These are phyloP conservation scores for Tragopan temminckii DNA, from an alignment of 2,797 vertebrate genomes.

Conservation along the genomic window DNA sequence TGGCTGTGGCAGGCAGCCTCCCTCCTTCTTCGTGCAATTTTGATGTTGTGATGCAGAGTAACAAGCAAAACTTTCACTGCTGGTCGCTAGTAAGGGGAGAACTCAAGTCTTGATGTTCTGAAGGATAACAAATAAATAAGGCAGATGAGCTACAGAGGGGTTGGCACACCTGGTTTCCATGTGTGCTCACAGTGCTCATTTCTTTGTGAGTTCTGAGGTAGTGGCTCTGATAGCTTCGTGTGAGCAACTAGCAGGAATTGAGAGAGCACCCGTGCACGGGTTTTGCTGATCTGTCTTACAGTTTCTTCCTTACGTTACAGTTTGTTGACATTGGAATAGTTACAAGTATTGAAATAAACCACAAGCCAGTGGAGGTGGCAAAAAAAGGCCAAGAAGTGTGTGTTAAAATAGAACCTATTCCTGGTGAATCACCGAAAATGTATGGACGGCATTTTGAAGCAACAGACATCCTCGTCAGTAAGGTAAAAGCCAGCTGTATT, in stretches of 20 bases:
- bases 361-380: constrained; percentile 92
- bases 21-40: not conserved
- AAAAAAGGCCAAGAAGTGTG: constrained; percentile 99
- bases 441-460: constrained; percentile 98
- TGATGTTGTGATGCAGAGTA: not conserved
- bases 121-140: not conserved
- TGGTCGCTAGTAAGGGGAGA: not conserved
- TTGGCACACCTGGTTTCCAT: not conserved
- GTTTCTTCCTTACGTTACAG: constrained; percentile 76
- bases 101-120: not conserved
- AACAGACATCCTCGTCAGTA: constrained; percentile 94
- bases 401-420: constrained; percentile 97
- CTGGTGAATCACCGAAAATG: constrained; percentile 98
- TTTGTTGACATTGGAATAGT: constrained; percentile 97
- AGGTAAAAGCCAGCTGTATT: constrained; percentile 80
- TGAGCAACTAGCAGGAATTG: not conserved
- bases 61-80: fast-evolving
- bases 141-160: too few species aligned
- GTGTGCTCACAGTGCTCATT: fast-evolving
- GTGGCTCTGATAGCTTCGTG: fast-evolving
- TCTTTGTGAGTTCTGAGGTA: fast-evolving
- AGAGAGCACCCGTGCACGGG: fast-evolving
- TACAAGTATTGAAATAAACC: constrained; percentile 97
- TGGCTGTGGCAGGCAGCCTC: not conserved
- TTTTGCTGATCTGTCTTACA: not conserved